Evolutionary conservation across 1,140 invertebrate genomes (phyloP), one percentile per base, ranked within the genome.

Genomic region (Protaetia brevitarsis): DNA sequence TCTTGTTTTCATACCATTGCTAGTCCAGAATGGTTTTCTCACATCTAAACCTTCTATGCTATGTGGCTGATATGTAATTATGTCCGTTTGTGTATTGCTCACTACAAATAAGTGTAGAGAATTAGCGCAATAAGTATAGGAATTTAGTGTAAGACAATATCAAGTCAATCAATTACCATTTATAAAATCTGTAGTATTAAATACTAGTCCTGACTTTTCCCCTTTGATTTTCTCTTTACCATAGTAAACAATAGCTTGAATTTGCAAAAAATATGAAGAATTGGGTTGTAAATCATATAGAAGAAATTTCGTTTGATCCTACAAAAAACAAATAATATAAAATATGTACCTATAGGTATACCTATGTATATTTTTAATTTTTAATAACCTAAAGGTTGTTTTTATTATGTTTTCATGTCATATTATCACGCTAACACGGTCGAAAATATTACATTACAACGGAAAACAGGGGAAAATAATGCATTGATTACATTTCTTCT

Each of bases 241-340:
- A 70, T 82, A 88, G 64, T 87, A 80, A 23, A 85, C 83, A 23
- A 89, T 81, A 4, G 86, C 87, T 75, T 89, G 87, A 1, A 89
- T 86, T 83, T 89, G 88, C 13, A 89, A 78, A 69, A 89, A 89
- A 72, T 89, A 89, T 74, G 85, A 82, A 1, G 86, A 88, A 69
- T 86, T 84, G 3, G 83, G 82, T 69, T 85, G 79, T 37, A 89
- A 75, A 67, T 86, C 82, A 69, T 81, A 83, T 67, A 89, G 80
- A 68, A 86, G 81, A 34, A 83, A 82, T 56, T 75, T 81, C 2
- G 78, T 84, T 73, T 83, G 82, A 29, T 86, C 83, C 86, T 87
- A 74, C 62, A 60, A 34, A 34, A 10, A 31, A 62, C 23, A 62
- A 5, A 4, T 21, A 27, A 10, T 59, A 16, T 59, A 11, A 2